phyloP scores from a whole-genome alignment of 2,888 invertebrate species.

The Platypus cylindrus region DNA sequence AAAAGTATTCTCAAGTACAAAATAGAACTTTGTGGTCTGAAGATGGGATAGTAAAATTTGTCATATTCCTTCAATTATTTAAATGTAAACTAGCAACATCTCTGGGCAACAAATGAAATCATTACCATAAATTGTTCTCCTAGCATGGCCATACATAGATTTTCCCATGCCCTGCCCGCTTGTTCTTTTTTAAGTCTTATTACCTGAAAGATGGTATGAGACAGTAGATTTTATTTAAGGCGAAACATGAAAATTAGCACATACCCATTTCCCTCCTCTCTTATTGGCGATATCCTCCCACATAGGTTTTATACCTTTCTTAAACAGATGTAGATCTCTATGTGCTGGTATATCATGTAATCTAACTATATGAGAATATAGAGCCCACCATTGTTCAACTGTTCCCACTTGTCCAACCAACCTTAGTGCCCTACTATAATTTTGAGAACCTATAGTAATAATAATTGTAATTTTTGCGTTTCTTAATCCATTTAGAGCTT shows the following conservation, averaged over 20 bases:
- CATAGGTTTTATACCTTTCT: conserved; percentile 97
- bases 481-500: conserved; percentile 2
- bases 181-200: conserved; percentile 87
- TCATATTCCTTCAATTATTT: not conserved
- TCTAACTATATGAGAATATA: conserved; percentile 84
- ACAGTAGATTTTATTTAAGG: too few relatives aligned
- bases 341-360: conserved; percentile 83
- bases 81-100: conserved; percentile 2
- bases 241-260: conserved; percentile 11
- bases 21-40: too few relatives aligned
- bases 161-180: conserved; percentile 96
- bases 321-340: conserved; percentile 92
- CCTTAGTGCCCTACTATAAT: conserved; percentile 57
- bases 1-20: not conserved
- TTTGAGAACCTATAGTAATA: conserved; percentile 25
- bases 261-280: conserved; percentile 95
- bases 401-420: conserved; percentile 71
- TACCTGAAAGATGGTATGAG: conserved; percentile 33
- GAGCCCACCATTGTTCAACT: conserved; percentile 96
- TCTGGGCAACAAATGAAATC: too few relatives aligned
- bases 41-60: too few relatives aligned
- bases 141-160: conserved; percentile 93
- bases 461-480: not conserved
- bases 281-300: conserved; percentile 98
- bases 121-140: conserved; percentile 93